A percentile compares a stretch with the other conserved stretches of the same genome.
phyloP scores from a whole-genome alignment of 2,888 invertebrate genomes.

The Orthosia gracilis region DNA sequence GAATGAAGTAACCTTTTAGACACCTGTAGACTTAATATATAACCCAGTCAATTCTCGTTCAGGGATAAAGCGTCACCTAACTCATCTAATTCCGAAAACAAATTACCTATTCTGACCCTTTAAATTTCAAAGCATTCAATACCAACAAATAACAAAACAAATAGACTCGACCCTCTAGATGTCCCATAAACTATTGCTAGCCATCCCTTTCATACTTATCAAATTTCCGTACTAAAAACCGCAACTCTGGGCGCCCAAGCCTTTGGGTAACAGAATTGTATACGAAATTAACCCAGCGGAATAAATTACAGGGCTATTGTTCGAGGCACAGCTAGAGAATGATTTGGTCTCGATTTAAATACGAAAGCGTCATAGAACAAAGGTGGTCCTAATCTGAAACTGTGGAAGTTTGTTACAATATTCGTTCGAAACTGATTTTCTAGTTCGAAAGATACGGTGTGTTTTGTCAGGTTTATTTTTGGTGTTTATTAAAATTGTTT shows the following conservation, averaged over 20 bases:
- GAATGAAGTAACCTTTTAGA: not conserved
- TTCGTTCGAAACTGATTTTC: constrained; percentile 31
- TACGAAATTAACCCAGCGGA: constrained; percentile 78
- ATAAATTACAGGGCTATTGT: constrained; percentile 79
- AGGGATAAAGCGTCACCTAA: constrained; percentile 3
- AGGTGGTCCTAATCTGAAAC: constrained; percentile 59
- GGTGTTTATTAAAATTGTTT: constrained; percentile 7
- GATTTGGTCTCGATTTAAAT: constrained; percentile 75
- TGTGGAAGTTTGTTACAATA: constrained; percentile 39
- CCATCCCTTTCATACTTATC: constrained; percentile 61
- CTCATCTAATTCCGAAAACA: constrained; percentile 34
- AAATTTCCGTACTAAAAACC: constrained; percentile 66
- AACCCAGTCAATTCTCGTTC: not conserved
- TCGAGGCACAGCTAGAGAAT: constrained; percentile 70
- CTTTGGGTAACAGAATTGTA: constrained; percentile 75
- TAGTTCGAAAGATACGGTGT: constrained; percentile 31
- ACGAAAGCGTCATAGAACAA: constrained; percentile 64
- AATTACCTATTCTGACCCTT: constrained; percentile 52
- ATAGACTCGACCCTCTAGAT: constrained; percentile 56
- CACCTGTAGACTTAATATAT: not conserved
- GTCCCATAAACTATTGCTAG: constrained; percentile 55
- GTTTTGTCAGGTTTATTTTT: constrained; percentile 34
- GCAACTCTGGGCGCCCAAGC: constrained; percentile 51
- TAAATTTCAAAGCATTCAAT: constrained; percentile 56
- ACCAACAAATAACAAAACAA: constrained; percentile 59